Conservation (phyloP, 2,797 vertebrate genomes). For the Labeo calbasu region DNA sequence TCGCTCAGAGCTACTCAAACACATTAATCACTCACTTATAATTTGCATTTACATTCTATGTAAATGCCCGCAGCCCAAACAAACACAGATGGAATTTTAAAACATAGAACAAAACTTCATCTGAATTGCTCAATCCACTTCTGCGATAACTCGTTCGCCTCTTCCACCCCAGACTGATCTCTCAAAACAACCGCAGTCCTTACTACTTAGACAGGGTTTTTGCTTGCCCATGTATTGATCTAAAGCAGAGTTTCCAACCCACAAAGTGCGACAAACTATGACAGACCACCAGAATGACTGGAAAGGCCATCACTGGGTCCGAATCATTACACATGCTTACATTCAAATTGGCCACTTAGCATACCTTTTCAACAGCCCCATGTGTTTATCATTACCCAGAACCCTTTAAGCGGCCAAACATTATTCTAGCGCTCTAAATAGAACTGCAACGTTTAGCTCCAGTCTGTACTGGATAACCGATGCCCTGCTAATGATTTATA, state of each 20-base stretch:
- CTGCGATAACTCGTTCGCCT: neutral
- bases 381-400: constrained; percentile 82
- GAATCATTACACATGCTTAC: constrained; percentile 77
- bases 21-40: constrained; percentile 48
- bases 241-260: constrained; percentile 7
- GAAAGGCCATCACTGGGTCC: constrained; percentile 44
- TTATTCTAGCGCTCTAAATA: constrained; percentile 79
- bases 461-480: constrained; percentile 71
- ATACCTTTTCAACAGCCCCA: constrained; percentile 79
- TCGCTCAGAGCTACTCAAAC: constrained; percentile 41
- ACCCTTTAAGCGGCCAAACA: constrained; percentile 80
- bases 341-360: constrained; percentile 83
- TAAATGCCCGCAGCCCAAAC: constrained; percentile 41
- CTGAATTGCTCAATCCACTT: constrained; percentile 7
- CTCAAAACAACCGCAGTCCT: neutral
- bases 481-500: constrained; percentile 77
- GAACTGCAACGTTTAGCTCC: constrained; percentile 73
- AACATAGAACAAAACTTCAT: constrained; percentile 21
- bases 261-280: constrained; percentile 14
- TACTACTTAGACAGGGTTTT: neutral
- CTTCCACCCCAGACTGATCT: neutral
- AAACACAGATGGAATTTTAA: neutral
- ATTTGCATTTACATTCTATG: constrained; percentile 28
- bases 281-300: constrained; percentile 41
- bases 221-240: constrained; percentile 19